Evolutionary conservation across 2,888 invertebrate species (phyloP), one percentile per base, ranked within the genome.

Genomic region (Ormyrus pomaceus): DNA sequence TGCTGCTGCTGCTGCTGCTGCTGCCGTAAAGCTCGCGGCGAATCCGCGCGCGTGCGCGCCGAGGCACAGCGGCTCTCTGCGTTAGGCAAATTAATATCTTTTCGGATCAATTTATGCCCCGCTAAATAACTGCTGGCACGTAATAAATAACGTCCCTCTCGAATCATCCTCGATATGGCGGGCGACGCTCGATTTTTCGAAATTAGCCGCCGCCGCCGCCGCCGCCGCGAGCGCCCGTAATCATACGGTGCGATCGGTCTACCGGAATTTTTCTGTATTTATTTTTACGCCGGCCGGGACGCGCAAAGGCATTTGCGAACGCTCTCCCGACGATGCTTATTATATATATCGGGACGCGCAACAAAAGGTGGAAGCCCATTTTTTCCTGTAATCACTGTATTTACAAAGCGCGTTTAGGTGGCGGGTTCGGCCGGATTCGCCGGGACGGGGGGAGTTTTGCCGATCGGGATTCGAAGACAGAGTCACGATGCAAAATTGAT

Each of bases 31-130:
- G 53, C 74, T 81, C 73, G 77, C 81, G 68, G 72, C 64, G 64
- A 34, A 68, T 34, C n/a, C 45, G 61, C 61, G 8, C 68, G 6
- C 55, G 6, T 13, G 50, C 2, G 46, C 34, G 13, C 61, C 11
- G 7, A 46, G 8, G 34, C 34, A 8, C 48, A 19, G 10, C 4
- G 45, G 13, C 8, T 19, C 19, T 19, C 19, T 19, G 76, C 19
- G 79, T 77, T 82, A 78, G 80, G 80, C 69, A 77, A 82, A 82
- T 80, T 82, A 82, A 82, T 82, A 82, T 82, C 79, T 74, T 82
- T 74, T 48, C 6, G 53, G 82, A 80, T 82, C 75, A 71, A 82
- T 80, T 82, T 80, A 80, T 82, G 80, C 80, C 68, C 59, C 55
- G 75, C 79, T 82, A 82, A 82, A 80, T 80, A 82, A 80, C 79